Evolutionary conservation across 2,113 vertebrate species (phyloP).

Genomic region (Ameiurus melas): DNA sequence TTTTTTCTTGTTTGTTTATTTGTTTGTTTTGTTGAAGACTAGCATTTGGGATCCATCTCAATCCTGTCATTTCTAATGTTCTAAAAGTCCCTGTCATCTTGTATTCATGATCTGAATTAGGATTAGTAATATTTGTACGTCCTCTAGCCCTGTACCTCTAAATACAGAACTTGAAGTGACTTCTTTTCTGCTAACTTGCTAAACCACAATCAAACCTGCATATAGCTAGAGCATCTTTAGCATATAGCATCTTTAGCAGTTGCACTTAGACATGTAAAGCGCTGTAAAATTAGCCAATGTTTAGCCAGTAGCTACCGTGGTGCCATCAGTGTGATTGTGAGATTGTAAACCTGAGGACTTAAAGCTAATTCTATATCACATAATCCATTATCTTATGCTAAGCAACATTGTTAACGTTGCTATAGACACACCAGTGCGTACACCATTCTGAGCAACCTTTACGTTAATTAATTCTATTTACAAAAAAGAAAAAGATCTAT

Average conservation of each 20-base stretch:
- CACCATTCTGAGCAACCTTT: background rate
- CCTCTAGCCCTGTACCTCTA: no score
- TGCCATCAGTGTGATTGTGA: background rate
- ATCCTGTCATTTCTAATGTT: background rate
- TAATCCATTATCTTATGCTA: no score
- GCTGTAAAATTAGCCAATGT: background rate
- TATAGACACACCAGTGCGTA: background rate
- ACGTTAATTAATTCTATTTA: background rate
- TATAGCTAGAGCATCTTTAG: background rate
- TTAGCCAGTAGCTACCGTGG: background rate
- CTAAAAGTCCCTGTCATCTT: background rate
- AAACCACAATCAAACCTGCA: background rate
- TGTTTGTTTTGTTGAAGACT: background rate
- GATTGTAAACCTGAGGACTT: background rate
- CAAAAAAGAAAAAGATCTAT: no score
- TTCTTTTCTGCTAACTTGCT: background rate
- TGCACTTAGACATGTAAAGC: background rate
- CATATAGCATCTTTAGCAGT: background rate
- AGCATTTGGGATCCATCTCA: background rate
- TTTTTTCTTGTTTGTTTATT: no score
- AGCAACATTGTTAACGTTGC: no score
- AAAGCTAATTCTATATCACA: background rate
- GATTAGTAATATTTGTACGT: background rate
- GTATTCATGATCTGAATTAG: background rate
- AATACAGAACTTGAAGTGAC: background rate